These are phyloP conservation scores for Gallinago undulata DNA, from an alignment of 2,113 vertebrate genomes.

Conservation along the genomic window DNA sequence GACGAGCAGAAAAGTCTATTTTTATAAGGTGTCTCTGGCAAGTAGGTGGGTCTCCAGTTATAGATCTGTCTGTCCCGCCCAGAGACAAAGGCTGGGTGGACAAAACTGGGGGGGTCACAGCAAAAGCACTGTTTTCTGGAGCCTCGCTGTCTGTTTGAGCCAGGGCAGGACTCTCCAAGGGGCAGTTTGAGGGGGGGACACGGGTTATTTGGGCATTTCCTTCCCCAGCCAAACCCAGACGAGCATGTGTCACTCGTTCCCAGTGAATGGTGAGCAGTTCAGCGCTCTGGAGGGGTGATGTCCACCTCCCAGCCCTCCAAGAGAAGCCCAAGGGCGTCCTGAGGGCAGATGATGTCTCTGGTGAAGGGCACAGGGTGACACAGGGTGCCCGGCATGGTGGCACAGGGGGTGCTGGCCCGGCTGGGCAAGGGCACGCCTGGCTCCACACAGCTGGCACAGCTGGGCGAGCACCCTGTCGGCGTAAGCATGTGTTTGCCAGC, in stretches of 20 bases:
- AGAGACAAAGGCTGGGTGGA: background rate
- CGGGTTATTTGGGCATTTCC: background rate
- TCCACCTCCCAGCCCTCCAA: fast-evolving
- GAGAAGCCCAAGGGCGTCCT: background rate
- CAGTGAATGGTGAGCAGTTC: background rate
- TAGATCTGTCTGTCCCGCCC: fast-evolving
- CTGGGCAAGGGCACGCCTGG: background rate
- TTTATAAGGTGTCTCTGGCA: background rate
- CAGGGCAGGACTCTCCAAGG: background rate
- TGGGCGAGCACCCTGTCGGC: background rate
- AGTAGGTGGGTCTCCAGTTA: background rate
- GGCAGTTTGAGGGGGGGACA: fast-evolving
- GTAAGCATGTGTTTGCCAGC: background rate
- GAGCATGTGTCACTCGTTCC: fast-evolving
- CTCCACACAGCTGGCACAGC: background rate
- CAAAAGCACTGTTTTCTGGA: background rate
- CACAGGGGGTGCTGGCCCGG: background rate
- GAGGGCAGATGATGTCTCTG: fast-evolving
- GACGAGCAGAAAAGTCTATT: background rate
- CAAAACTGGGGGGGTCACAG: background rate
- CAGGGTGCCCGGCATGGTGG: background rate
- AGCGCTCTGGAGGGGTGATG: fast-evolving
- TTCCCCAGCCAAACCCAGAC: background rate
- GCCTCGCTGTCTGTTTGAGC: fast-evolving
- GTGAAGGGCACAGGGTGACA: background rate